Evolutionary conservation across 2,888 invertebrate genomes (phyloP), one percentile per base, ranked within the genome.

Genomic region (Coelinius sp.): DNA sequence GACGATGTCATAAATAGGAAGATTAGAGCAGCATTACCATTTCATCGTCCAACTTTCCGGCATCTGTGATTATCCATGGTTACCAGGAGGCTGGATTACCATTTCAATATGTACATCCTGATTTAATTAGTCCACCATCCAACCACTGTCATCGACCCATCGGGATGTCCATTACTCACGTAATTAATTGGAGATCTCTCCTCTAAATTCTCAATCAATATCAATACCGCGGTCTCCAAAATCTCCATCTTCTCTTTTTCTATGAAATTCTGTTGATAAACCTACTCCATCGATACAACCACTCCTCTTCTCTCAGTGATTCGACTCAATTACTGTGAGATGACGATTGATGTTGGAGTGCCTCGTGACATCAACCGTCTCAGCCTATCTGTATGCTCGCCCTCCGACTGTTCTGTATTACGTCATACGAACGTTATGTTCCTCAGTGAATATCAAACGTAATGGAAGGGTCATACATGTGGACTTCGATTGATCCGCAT

Each of bases 31-130:
- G n/a, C n/a, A n/a, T n/a, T n/a, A n/a, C n/a, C n/a, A n/a, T n/a
- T n/a, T n/a, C n/a, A n/a, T n/a, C n/a, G n/a, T n/a, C n/a, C n/a
- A 41, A 41, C 14, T 49, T 31, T 31, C 49, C n/a, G 20, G 17
- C 49, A 17, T 49, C n/a, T 49, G 49, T 20, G 14, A 14, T 17
- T 17, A 49, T 10, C n/a, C 49, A 20, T 49, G 17, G 20, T 52
- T 53, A 67, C 53, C 35, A 67, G 52, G 38, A 17, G 24, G 31
- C 31, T 44, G 20, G 38, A 52, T 53, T 52, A 22, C 41, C 56
- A 56, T 44, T 56, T 56, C 56, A 41, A 68, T 59, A 68, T 68
- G 56, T 38, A 41, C 12, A 68, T 59, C 56, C 41, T 22, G 35
- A 25, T 53, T 25, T 68, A 68, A 68, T 68, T 68, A 68, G 41